Conservation (phyloP, 2,888 invertebrate genomes). For the Dicranocentrus wangi region DNA sequence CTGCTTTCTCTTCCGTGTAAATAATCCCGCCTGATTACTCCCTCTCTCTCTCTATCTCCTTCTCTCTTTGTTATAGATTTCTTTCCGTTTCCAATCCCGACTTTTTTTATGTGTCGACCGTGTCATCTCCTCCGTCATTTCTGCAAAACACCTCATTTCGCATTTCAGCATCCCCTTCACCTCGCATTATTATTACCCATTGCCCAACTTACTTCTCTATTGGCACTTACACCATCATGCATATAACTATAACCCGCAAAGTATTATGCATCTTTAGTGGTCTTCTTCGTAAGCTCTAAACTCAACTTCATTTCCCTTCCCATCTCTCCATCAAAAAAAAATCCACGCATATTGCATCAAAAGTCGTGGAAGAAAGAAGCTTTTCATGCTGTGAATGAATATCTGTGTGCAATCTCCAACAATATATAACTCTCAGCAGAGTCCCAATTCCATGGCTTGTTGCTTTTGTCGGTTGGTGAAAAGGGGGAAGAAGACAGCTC, state of each 20-base stretch:
- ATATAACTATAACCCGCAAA: not conserved
- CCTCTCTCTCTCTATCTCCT: no score
- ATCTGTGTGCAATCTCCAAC: not conserved
- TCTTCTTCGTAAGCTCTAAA: not conserved
- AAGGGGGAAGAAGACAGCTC: not conserved
- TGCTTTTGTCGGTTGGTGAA: conserved; percentile 4
- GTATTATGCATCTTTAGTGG: no score
- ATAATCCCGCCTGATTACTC: no score
- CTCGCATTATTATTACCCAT: not conserved
- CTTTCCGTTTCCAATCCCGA: no score
- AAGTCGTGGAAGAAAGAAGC: not conserved
- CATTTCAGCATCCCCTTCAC: not conserved
- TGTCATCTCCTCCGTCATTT: no score
- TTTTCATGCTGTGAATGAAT: conserved; percentile 2
- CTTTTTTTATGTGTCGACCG: no score
- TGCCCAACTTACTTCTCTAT: not conserved
- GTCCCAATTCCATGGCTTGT: conserved; percentile 2
- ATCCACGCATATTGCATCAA: not conserved
- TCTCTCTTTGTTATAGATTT: no score
- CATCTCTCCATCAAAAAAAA: not conserved
- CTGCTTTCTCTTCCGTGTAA: no score
- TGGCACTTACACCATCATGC: not conserved
- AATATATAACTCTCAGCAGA: not conserved
- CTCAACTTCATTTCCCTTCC: not conserved
- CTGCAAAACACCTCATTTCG: conserved; percentile 19